Percentiles rank a stretch among this genome's conserved stretches.
These are phyloP conservation scores for Recurvirostra avosetta DNA, from an alignment of 2,113 vertebrate genomes.

Conservation along the genomic window DNA sequence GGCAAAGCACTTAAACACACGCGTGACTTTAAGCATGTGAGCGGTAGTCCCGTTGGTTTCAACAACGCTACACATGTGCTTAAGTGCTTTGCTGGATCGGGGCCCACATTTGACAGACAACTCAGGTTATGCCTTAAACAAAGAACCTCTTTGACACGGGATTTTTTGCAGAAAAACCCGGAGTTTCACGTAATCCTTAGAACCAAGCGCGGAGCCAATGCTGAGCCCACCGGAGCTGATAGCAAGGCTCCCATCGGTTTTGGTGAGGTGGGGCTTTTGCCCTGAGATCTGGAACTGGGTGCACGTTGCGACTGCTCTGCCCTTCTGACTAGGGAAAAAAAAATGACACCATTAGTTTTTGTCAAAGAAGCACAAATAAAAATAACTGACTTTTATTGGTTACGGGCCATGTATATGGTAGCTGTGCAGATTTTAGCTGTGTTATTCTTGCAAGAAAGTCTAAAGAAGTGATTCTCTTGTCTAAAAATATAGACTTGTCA, in stretches of 20 bases:
- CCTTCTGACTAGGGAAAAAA: neutral
- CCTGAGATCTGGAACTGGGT: neutral
- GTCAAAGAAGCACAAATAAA: neutral
- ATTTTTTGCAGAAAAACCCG: neutral
- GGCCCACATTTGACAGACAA: constrained; percentile 57
- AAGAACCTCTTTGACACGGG: constrained; percentile 54
- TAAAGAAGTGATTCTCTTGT: constrained; percentile 32
- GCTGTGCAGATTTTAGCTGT: neutral
- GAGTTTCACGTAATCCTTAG: neutral
- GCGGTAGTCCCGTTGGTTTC: constrained; percentile 1
- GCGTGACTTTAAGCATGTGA: constrained; percentile 47
- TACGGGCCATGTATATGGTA: neutral
- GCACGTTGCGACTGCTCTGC: neutral
- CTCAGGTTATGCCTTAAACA: constrained; percentile 58
- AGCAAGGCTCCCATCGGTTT: neutral
- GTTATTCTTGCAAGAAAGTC: constrained; percentile 42
- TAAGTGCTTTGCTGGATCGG: constrained; percentile 60
- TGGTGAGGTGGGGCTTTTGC: neutral
- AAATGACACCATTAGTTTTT: neutral
- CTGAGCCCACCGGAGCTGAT: neutral
- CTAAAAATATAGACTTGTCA: constrained; percentile 45
- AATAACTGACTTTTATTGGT: neutral
- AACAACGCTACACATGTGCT: constrained; percentile 54
- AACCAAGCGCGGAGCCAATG: neutral
- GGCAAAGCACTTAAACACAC: constrained; percentile 62